Conservation (phyloP, 2,797 vertebrate genomes). For the Anas acuta region DNA sequence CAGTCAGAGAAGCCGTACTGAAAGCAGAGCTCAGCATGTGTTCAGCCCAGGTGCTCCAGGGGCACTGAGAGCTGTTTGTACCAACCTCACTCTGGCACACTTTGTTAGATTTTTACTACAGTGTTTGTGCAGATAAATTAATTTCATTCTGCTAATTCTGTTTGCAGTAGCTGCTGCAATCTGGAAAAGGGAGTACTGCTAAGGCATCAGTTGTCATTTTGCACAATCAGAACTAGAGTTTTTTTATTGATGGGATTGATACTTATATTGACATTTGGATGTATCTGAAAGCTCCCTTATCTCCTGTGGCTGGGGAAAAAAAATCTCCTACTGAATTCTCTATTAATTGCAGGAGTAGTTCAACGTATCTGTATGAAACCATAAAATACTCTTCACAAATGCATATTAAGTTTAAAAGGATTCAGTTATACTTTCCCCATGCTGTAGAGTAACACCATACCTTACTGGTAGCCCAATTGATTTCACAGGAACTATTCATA, state of each 20-base stretch:
- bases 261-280: neutral
- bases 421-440: neutral
- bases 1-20: neutral
- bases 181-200: neutral
- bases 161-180: neutral
- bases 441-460: neutral
- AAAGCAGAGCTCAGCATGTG: neutral
- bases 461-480: neutral
- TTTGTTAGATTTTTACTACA: neutral
- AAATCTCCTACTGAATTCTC: neutral
- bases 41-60: neutral
- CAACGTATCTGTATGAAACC: fast-evolving
- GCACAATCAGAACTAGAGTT: neutral
- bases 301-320: neutral
- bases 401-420: neutral
- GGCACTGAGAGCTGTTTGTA: neutral
- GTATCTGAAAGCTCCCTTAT: neutral
- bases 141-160: neutral
- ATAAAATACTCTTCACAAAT: neutral
- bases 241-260: neutral
- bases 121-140: neutral
- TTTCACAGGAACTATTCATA: constrained; percentile 14
- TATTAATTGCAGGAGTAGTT: neutral
- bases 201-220: neutral
- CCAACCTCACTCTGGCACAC: neutral